A percentile compares a stretch with the other conserved stretches of the same genome.
Conservation (phyloP, 2,113 vertebrate species). For the Lepidothrix coronata region DNA sequence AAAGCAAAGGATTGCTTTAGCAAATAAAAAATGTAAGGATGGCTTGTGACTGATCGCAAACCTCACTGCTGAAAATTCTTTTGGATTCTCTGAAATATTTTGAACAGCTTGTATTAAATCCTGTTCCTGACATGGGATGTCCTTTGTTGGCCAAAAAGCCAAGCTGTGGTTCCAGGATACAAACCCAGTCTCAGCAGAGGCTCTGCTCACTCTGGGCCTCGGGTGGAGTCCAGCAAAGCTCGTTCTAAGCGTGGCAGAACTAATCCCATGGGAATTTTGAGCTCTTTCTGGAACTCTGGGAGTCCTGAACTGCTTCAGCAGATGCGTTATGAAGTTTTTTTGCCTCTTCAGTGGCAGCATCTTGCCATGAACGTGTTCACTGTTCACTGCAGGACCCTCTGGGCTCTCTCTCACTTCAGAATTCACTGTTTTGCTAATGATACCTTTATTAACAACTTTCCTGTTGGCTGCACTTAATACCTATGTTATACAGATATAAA, state of each 20-base stretch:
- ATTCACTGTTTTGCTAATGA: background rate
- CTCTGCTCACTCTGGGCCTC: background rate
- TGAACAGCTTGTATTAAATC: background rate
- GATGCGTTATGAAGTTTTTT: background rate
- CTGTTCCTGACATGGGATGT: background rate
- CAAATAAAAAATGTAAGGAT: background rate
- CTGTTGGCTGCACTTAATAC: background rate
- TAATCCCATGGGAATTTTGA: fast-evolving
- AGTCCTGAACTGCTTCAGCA: background rate
- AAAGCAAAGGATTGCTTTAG: background rate
- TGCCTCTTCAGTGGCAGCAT: background rate
- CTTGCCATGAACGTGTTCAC: fast-evolving
- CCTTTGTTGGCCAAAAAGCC: background rate
- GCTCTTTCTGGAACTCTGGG: background rate
- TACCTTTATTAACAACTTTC: background rate
- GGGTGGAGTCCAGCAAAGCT: background rate
- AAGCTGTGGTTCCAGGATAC: background rate
- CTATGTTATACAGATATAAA: background rate
- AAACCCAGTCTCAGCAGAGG: background rate
- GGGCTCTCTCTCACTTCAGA: background rate
- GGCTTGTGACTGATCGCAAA: background rate
- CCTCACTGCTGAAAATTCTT: background rate
- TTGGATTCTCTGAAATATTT: background rate
- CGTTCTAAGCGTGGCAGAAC: background rate
- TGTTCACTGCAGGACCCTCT: background rate